Base-by-base conservation (phyloP, 2,113 vertebrate genomes). In the Silurus asotus region DNA sequence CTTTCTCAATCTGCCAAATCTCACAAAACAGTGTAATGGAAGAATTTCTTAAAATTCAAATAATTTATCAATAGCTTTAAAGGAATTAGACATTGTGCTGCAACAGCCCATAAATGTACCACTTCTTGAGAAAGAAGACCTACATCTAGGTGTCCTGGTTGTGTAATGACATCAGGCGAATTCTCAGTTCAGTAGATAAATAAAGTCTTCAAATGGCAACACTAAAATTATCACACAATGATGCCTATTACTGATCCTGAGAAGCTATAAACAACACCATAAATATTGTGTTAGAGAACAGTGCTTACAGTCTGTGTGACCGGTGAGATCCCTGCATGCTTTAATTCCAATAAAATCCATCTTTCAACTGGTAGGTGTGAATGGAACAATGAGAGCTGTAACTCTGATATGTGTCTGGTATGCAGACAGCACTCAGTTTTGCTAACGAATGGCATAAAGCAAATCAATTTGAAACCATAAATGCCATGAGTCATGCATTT, bases 261-360 rank as follows among this genome's bases (percentile, higher is more conserved):
- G 25, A 67, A n/a, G 49, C 74, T 78, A 48, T 45, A 85, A 78
- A 79, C 61, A 20, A 45, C 48, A 23, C n/a, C 20, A 59, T 86
- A 80, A 86, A 80, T 69, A 48, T 23, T 79, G 62, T 13, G 3
- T 81, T 59, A 69, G 62, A 67, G 25, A 55, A 48, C 45, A n/a
- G 61, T 77, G 72, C 45, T 81, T 72, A 72, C 37, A 37, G 37
- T 37, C 37, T 37, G 28, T 80, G 59, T n/a, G 67, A 14, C 81
- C n/a, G 10, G 74, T 79, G 67, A 79, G 74, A 80, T 51, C 28
- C 37, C 37, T 64, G 56, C 13, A 28, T 72, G 62, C n/a, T 77
- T 45, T 84, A 51, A 25, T 62, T 56, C 59, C 79, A 74, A 75
- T 76, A 84, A 87, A 89, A 89, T 51, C 11, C 4, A 81, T 81